A percentile compares a stretch with the other conserved stretches of the same genome.
phyloP scores from a whole-genome alignment of 2,888 invertebrate species.

The Scaptomyza caliginosa region DNA sequence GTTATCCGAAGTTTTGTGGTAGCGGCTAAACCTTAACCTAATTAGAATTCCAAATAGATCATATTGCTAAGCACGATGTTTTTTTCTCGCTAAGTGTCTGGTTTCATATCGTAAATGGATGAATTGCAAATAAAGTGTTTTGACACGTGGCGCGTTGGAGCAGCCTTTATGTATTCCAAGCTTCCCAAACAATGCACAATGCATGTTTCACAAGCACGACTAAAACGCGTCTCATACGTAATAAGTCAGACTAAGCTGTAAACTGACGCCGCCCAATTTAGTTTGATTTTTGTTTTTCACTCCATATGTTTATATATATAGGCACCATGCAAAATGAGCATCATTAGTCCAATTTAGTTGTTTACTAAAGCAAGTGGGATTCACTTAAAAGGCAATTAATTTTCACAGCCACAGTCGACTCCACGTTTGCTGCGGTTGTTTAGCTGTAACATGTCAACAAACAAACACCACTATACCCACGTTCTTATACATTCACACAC shows the following conservation, averaged over 20 bases:
- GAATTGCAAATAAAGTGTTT: conserved; percentile 5
- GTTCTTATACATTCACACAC: background rate
- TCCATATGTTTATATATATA: conserved; percentile 12
- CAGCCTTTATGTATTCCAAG: conserved; percentile 39
- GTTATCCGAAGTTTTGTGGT: background rate
- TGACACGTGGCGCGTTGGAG: conserved; percentile 33
- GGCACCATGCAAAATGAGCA: conserved; percentile 74
- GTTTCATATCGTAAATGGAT: conserved; percentile 29
- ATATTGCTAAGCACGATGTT: conserved; percentile 3
- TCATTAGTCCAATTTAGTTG: conserved; percentile 82
- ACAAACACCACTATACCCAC: conserved; percentile 47
- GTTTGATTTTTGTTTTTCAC: conserved; percentile 19
- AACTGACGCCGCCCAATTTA: conserved; percentile 22
- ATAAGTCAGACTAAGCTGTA: conserved; percentile 66
- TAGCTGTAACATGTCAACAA: conserved; percentile 80
- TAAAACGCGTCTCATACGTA: conserved; percentile 61
- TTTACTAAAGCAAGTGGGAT: conserved; percentile 81
- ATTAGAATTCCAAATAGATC: conserved; percentile 1
- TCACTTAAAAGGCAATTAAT: conserved; percentile 84
- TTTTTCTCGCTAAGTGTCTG: conserved; percentile 2
- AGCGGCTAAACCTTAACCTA: background rate
- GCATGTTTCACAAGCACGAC: conserved; percentile 54
- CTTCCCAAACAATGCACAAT: conserved; percentile 13
- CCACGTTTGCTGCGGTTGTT: conserved; percentile 82
- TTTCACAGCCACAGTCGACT: conserved; percentile 72